Conservation (phyloP, 2,113 vertebrate genomes). For the Trichechus manatus region DNA sequence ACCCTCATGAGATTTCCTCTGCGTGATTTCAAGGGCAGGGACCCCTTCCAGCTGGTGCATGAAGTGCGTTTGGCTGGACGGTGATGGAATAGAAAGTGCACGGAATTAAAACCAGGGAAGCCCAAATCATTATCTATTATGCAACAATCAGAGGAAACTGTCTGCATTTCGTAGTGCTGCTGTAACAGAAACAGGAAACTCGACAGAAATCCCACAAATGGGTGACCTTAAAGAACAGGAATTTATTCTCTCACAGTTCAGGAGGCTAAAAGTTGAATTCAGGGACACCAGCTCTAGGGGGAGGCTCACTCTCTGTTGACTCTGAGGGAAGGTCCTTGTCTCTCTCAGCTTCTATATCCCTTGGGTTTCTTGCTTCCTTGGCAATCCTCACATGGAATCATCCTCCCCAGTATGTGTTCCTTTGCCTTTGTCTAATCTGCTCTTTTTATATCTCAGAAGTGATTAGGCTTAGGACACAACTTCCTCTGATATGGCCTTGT, state of each 20-base stretch:
- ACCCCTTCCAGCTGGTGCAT: not conserved
- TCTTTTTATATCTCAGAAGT: not conserved
- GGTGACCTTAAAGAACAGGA: not conserved
- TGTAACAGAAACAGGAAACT: not conserved
- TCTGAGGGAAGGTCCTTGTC: not conserved
- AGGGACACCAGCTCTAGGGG: not conserved
- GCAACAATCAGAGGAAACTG: not conserved
- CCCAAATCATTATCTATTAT: fast-evolving
- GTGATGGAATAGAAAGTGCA: not conserved
- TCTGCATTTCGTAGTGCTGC: not conserved
- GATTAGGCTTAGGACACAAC: not conserved
- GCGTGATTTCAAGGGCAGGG: not conserved
- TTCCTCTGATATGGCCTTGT: not conserved
- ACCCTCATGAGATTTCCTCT: fast-evolving
- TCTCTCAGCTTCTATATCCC: not conserved
- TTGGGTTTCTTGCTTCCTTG: not conserved
- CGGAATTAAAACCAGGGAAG: not conserved
- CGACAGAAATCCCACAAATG: not conserved
- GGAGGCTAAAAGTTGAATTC: not conserved
- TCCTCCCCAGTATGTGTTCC: not conserved
- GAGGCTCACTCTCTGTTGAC: not conserved
- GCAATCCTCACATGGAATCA: not conserved
- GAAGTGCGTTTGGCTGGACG: not conserved
- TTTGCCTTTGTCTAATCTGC: not conserved
- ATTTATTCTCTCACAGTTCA: not conserved